These are phyloP conservation scores for Drosophila lacteicornis DNA, from an alignment of 1,140 invertebrate species.

Conservation along the genomic window DNA sequence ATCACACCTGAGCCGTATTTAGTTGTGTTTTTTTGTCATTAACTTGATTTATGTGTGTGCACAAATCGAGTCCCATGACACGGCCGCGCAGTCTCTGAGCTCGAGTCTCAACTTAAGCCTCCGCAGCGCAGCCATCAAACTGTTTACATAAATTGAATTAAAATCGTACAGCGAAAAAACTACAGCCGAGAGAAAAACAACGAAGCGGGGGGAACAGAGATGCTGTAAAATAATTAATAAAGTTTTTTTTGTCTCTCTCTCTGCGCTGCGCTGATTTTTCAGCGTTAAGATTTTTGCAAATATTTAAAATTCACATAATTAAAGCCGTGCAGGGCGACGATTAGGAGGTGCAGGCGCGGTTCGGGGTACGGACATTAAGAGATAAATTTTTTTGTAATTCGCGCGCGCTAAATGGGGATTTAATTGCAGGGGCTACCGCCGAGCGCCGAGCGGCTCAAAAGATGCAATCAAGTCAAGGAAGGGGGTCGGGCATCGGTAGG, in stretches of 20 bases:
- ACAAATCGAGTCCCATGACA: slow-evolving; percentile 62
- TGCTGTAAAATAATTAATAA: slow-evolving; percentile 83
- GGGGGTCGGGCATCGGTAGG: too few species aligned
- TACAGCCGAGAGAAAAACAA: slow-evolving; percentile 36
- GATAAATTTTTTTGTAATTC: slow-evolving; percentile 68
- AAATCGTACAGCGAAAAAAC: slow-evolving; percentile 52
- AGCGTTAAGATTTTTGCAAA: slow-evolving; percentile 79
- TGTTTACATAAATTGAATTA: slow-evolving; percentile 84
- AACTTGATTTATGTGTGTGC: slow-evolving; percentile 78
- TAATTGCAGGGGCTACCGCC: slow-evolving; percentile 80
- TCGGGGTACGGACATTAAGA: slow-evolving; percentile 54
- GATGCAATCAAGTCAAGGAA: slow-evolving; percentile 66
- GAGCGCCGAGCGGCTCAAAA: slow-evolving; percentile 37
- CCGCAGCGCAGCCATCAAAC: slow-evolving; percentile 65
- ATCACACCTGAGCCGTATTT: slow-evolving; percentile 28
- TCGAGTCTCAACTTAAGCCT: slow-evolving; percentile 38
- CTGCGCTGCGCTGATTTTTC: slow-evolving; percentile 68
- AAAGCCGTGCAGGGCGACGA: slow-evolving; percentile 71
- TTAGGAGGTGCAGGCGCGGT: slow-evolving; percentile 25
- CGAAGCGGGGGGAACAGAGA: slow-evolving; percentile 39
- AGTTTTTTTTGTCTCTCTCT: slow-evolving; percentile 53
- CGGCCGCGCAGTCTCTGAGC: slow-evolving; percentile 13
- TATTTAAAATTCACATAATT: slow-evolving; percentile 84
- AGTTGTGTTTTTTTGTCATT: slow-evolving; percentile 71
- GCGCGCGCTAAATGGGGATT: slow-evolving; percentile 79